Conservation (phyloP, 2,113 vertebrate genomes). For the Peromyscus californicus region DNA sequence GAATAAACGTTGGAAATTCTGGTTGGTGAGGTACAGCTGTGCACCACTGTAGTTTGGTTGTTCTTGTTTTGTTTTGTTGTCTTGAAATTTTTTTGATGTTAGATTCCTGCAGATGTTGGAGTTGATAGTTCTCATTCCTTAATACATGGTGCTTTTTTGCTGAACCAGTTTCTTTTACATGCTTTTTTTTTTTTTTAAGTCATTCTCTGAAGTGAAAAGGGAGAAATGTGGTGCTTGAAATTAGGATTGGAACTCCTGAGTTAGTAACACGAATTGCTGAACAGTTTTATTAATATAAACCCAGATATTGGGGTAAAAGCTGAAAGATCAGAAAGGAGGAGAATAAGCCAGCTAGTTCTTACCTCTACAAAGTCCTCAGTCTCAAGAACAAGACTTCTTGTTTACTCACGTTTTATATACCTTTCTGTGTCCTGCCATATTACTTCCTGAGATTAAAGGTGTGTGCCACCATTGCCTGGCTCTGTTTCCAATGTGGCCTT, state of each 20-base stretch:
- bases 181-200: slow-evolving; percentile 23
- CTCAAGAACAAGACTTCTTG: too few species aligned
- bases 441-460: too few species aligned
- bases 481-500: too few species aligned
- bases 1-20: not conserved
- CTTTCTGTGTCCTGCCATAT: too few species aligned
- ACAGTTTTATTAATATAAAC: too few species aligned
- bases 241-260: not conserved
- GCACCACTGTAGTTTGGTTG: not conserved
- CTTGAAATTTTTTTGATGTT: not conserved
- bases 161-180: not conserved
- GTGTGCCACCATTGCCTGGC: too few species aligned
- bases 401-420: too few species aligned
- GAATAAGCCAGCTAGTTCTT: too few species aligned
- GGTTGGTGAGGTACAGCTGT: not conserved
- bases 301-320: too few species aligned
- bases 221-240: not conserved
- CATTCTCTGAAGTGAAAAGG: not conserved
- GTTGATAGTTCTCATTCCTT: not conserved
- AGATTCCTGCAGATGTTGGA: not conserved
- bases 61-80: not conserved
- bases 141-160: not conserved
- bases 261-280: too few species aligned
- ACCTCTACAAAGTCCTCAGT: too few species aligned
- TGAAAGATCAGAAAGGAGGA: too few species aligned